Percentiles rank a stretch among this genome's conserved stretches.
Evolutionary conservation across 2,797 vertebrate genomes (phyloP).

Genomic region (Ctenopoma kingsleyae): DNA sequence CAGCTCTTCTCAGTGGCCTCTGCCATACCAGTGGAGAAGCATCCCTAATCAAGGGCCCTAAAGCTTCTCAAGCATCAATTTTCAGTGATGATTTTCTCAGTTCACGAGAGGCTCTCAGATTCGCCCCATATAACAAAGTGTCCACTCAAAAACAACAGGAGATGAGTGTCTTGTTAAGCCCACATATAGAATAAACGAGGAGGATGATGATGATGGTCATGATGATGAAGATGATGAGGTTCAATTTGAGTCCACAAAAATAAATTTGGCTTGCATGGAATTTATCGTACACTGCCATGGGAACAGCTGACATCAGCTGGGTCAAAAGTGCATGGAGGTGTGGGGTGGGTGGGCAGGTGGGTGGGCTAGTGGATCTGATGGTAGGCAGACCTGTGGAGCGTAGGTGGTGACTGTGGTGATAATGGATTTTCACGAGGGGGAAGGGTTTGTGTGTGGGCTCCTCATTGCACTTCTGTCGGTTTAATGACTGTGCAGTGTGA

Average conservation of each 20-base stretch:
- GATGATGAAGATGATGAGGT: constrained; percentile 20
- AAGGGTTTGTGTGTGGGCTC: constrained; percentile 67
- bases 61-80: constrained; percentile 58
- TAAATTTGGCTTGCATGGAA: not conserved
- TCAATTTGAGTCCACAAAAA: constrained; percentile 22
- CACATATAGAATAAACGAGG: constrained; percentile 28
- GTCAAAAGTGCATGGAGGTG: constrained; percentile 55
- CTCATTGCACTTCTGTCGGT: constrained; percentile 70
- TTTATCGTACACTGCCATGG: constrained; percentile 42
- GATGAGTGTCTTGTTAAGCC: constrained; percentile 51
- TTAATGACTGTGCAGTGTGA: constrained; percentile 66
- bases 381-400: constrained; percentile 57
- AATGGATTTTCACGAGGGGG: constrained; percentile 65
- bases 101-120: constrained; percentile 63
- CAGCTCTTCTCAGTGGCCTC: constrained; percentile 30
- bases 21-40: constrained; percentile 20
- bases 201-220: not conserved
- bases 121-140: constrained; percentile 72
- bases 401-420: constrained; percentile 68
- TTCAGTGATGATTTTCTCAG: constrained; percentile 53
- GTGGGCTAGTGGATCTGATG: constrained; percentile 45
- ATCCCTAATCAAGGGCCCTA: constrained; percentile 50
- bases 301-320: constrained; percentile 50
- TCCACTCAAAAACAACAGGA: constrained; percentile 54
- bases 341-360: constrained; percentile 49